These are phyloP conservation scores for Morbakka virulenta DNA, from an alignment of 30 jellyfish, hydroid and myxozoan genomes.

Conservation along the genomic window DNA sequence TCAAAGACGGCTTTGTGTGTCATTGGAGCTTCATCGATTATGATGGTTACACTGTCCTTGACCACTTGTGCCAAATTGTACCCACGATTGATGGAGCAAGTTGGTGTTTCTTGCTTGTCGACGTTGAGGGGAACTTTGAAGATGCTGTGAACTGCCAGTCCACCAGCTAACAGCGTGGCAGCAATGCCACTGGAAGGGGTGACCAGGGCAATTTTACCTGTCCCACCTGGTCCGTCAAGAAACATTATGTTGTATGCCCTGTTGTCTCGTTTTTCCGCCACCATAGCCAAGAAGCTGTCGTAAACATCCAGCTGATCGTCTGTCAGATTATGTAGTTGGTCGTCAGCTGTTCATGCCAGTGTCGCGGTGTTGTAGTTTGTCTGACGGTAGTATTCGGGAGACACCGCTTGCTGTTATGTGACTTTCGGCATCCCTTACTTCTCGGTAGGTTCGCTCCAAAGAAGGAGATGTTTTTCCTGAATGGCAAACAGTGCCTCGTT, in stretches of 20 bases:
- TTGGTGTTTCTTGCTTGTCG: no score
- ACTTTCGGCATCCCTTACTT: not conserved
- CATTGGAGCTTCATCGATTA: no score
- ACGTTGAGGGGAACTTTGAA: no score
- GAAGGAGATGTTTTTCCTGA: not conserved
- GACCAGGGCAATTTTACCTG: constrained; percentile 70
- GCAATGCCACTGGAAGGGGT: constrained; percentile 71
- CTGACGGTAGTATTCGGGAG: not conserved
- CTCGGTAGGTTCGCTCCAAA: not conserved
- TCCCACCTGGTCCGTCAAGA: constrained; percentile 84
- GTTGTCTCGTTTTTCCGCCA: not conserved
- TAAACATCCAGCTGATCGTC: constrained; percentile 23
- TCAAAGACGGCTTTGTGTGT: constrained; percentile 49
- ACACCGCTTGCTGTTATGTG: not conserved
- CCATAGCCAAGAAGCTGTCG: constrained; percentile 11
- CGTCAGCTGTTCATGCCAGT: constrained; percentile 8
- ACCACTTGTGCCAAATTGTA: constrained; percentile 25
- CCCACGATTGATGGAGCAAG: constrained; percentile 7
- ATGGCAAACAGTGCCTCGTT: not conserved
- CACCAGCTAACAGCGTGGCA: constrained; percentile 65
- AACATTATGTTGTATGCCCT: no score
- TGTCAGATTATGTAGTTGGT: not conserved
- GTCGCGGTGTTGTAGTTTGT: not conserved
- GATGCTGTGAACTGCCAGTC: constrained; percentile 62
- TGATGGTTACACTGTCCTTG: not conserved